These are phyloP conservation scores for Riptortus pedestris DNA, from an alignment of 1,140 invertebrate genomes.

Conservation along the genomic window DNA sequence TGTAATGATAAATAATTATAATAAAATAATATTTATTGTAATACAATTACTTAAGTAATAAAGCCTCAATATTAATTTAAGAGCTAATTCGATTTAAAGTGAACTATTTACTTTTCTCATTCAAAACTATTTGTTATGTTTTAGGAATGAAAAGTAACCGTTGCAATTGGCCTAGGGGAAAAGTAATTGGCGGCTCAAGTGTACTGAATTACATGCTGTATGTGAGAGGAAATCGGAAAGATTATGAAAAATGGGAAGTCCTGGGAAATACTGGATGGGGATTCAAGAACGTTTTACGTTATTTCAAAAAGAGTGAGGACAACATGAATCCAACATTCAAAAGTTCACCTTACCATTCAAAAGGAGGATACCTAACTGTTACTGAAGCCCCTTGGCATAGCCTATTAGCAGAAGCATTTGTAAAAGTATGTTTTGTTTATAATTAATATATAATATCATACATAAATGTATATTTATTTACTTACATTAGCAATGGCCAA, in stretches of 20 bases:
- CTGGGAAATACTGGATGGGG: conserved; percentile 81
- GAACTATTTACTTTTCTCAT: too few relatives aligned
- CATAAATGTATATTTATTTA: too few relatives aligned
- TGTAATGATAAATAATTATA: too few relatives aligned
- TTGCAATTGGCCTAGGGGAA: conserved; percentile 75
- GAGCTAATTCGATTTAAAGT: too few relatives aligned
- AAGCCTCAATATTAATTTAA: too few relatives aligned
- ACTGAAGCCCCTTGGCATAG: neutral
- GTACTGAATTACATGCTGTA: conserved; percentile 95
- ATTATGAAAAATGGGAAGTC: conserved; percentile 84
- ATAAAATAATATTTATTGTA: too few relatives aligned
- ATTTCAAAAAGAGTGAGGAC: neutral
- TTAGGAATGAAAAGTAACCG: conserved; percentile 43
- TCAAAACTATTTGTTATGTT: too few relatives aligned
- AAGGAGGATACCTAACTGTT: neutral
- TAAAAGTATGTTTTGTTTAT: too few relatives aligned
- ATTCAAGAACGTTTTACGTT: conserved; percentile 50
- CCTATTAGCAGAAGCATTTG: neutral
- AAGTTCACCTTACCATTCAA: neutral
- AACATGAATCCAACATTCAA: neutral
- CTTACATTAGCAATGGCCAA: too few relatives aligned
- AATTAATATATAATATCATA: too few relatives aligned
- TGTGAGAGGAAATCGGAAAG: conserved; percentile 67
- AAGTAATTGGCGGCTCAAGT: conserved; percentile 78
- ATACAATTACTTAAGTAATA: too few relatives aligned